These are phyloP conservation scores for Pionites leucogaster DNA, from an alignment of 2,113 vertebrate genomes.

Conservation along the genomic window DNA sequence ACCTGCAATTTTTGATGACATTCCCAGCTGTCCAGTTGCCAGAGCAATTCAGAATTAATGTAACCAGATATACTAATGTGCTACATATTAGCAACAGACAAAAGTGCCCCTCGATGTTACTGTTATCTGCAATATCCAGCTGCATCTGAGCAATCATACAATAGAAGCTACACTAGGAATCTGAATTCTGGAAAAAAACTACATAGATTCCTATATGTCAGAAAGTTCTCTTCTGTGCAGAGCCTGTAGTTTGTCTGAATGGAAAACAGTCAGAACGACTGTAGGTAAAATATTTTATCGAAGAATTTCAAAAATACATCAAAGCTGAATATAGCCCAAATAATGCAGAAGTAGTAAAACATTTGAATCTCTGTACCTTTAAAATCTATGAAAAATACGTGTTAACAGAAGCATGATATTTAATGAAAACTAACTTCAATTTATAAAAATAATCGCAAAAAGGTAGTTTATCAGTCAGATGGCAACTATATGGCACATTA, in stretches of 20 bases:
- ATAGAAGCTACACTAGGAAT: background rate
- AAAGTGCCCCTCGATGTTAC: background rate
- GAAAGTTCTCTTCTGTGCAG: background rate
- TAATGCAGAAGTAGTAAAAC: background rate
- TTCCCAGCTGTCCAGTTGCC: background rate
- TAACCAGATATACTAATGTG: accelerated
- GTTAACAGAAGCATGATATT: background rate
- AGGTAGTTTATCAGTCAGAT: background rate
- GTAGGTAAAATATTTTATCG: background rate
- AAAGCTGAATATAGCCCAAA: background rate
- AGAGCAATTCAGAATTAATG: background rate
- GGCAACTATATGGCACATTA: background rate
- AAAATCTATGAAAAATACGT: background rate
- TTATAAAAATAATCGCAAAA: background rate
- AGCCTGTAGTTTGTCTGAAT: background rate
- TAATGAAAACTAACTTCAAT: background rate
- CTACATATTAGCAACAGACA: background rate
- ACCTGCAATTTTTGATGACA: background rate
- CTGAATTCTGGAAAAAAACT: background rate
- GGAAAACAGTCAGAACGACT: background rate
- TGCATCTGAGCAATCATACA: background rate
- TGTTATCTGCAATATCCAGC: background rate
- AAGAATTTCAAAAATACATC: background rate
- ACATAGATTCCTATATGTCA: background rate
- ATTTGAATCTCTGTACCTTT: background rate